A percentile compares a stretch with the other conserved stretches of the same genome.
Evolutionary conservation across 1,140 invertebrate genomes (phyloP).

Genomic region (Anastrepha ludens): DNA sequence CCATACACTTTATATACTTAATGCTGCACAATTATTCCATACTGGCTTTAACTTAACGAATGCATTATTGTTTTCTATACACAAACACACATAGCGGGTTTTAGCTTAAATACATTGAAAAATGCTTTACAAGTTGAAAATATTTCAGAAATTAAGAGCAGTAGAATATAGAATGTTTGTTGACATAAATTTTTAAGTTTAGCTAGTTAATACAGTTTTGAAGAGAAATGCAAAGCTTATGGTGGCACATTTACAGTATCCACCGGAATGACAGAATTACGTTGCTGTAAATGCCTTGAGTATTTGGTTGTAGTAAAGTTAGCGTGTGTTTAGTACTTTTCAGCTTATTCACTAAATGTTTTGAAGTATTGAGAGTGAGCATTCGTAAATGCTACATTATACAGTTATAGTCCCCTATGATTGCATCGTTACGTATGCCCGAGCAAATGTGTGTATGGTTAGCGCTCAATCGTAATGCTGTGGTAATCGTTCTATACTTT

Average conservation of each 20-base stretch:
- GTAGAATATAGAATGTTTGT: conserved; percentile 6
- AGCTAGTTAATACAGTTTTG: not conserved
- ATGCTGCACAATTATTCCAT: not conserved
- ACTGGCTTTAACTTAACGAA: not conserved
- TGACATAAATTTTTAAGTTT: not conserved
- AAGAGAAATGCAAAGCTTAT: conserved; percentile 39
- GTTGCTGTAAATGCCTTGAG: conserved; percentile 31
- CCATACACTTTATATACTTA: conserved; percentile 6
- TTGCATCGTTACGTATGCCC: conserved; percentile 1
- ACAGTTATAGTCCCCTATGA: not conserved
- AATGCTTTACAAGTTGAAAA: conserved; percentile 24
- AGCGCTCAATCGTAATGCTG: not conserved
- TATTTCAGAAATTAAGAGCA: not conserved
- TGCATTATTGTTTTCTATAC: not conserved
- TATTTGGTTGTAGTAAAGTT: not conserved
- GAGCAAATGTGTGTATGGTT: not conserved
- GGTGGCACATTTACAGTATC: conserved; percentile 18
- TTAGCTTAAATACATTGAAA: conserved; percentile 18
- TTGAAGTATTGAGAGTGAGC: not conserved
- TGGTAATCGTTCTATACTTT: conserved; percentile 6
- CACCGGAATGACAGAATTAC: conserved; percentile 42
- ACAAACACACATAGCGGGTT: not conserved
- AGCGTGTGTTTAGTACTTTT: not conserved
- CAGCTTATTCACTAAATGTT: conserved; percentile 5
- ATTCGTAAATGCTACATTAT: not conserved